A percentile compares a stretch with the other conserved stretches of the same genome.
Evolutionary conservation across 2,797 vertebrate species (phyloP).

Genomic region (Catostomus latipinnis): DNA sequence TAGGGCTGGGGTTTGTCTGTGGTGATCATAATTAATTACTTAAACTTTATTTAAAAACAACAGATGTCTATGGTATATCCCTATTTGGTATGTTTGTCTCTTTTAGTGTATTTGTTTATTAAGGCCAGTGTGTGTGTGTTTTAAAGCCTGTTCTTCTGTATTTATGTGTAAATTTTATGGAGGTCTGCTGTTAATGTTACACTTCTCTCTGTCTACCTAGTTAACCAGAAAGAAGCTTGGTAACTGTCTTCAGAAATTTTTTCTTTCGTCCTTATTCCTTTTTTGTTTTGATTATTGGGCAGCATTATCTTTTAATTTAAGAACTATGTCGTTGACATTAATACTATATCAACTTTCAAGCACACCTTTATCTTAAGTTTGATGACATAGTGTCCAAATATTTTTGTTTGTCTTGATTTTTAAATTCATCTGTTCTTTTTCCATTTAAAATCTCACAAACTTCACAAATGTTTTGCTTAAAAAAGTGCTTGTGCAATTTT

Average conservation of each 20-base stretch:
- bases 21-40: too few relatives aligned
- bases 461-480: too few relatives aligned
- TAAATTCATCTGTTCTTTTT: too few relatives aligned
- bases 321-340: not conserved
- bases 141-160: not conserved
- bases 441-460: too few relatives aligned
- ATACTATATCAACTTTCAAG: not conserved
- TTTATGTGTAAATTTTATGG: not conserved
- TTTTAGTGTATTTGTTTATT: too few relatives aligned
- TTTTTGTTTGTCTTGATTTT: too few relatives aligned
- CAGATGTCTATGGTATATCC: too few relatives aligned
- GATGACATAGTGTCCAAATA: too few relatives aligned
- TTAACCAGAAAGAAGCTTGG: conserved; percentile 1
- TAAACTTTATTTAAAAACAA: too few relatives aligned
- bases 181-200: conserved; percentile 25
- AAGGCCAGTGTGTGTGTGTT: not conserved
- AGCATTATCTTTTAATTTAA: not conserved
- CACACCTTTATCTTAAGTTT: not conserved
- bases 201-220: not conserved
- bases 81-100: too few relatives aligned
- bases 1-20: too few relatives aligned
- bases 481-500: too few relatives aligned
- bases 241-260: conserved; percentile 3
- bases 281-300: not conserved
- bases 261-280: not conserved